Percentiles rank a stretch among this genome's conserved stretches.
phyloP scores from a whole-genome alignment of 2,113 vertebrate genomes.

The Sinocyclocheilus maitianheensis region DNA sequence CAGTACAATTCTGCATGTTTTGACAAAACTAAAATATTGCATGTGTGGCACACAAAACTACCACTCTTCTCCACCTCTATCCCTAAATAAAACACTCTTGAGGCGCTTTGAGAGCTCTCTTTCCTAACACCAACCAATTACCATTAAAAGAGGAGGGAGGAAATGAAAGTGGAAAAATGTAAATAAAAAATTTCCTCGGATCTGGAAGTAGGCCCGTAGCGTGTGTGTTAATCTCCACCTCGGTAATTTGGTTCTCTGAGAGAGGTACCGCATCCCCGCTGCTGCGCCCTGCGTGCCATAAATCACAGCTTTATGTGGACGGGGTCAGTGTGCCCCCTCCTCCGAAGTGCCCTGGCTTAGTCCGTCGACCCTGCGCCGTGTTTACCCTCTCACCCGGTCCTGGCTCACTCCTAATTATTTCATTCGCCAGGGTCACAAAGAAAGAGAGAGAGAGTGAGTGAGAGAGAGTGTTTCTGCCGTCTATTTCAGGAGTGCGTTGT shows the following conservation, averaged over 20 bases:
- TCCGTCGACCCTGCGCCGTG: slow-evolving; percentile 87
- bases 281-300: slow-evolving; percentile 99
- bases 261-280: slow-evolving; percentile 98
- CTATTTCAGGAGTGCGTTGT: slow-evolving; percentile 77
- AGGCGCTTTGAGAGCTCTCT: slow-evolving; percentile 26
- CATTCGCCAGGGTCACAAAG: slow-evolving; percentile 94
- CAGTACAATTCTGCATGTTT: background rate
- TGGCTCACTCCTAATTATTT: slow-evolving; percentile 99
- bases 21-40: background rate
- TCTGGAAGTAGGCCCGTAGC: slow-evolving; percentile 92
- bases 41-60: background rate
- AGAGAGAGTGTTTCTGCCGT: slow-evolving; percentile 69
- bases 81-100: slow-evolving; percentile 35
- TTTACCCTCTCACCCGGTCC: slow-evolving; percentile 92
- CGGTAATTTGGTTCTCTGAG: slow-evolving; percentile 98
- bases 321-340: slow-evolving; percentile 84
- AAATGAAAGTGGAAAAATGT: slow-evolving; percentile 93
- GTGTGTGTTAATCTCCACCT: slow-evolving; percentile 99
- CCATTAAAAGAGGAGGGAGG: slow-evolving; percentile 75
- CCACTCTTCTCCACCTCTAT: slow-evolving; percentile 7
- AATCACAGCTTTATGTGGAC: slow-evolving; percentile 99
- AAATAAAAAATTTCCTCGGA: slow-evolving; percentile 89
- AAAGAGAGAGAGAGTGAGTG: slow-evolving; percentile 62
- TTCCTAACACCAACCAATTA: slow-evolving; percentile 68
- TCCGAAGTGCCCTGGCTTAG: slow-evolving; percentile 81